Base-by-base conservation (phyloP, 1,140 invertebrate genomes). In the Drosophila truncata region DNA sequence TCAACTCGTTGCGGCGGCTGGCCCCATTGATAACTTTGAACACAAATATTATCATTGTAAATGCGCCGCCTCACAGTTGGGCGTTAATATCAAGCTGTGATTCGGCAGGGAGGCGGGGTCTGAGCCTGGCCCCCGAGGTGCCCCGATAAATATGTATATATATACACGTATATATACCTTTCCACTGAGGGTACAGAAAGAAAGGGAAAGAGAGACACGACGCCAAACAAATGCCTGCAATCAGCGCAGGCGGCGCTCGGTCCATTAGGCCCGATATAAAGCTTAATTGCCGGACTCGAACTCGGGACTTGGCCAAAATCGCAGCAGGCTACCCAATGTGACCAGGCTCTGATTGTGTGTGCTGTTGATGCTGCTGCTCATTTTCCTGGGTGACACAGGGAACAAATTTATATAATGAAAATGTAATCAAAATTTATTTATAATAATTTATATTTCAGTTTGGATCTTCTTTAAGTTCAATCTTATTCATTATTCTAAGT, bases 221-320 rank as follows among this genome's bases (percentile, higher is more conserved):
- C 62, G 86, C 64, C 73, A 87, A 92, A 92, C 91, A 92, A 92
- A 92, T 92, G 80, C 80, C 74, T 74, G 82, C 88, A 92, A 92
- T 92, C 91, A 91, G 88, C 82, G 83, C 85, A 91, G 91, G 91
- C 91, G 91, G 87, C 91, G 83, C 86, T 92, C 74, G 67, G 91
- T 91, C 91, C 91, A 92, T 92, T 92, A 92, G 91, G 84, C 83
- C 81, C 80, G 90, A 92, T 92, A 91, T 91, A 92, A 91, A 86
- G 88, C 91, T 92, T 92, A 92, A 92, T 92, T 92, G 91, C 90
- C 79, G 73, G 79, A 76, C 83, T 54, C 31, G 33, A 35, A 54
- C 52, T 37, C 52, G 52, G 65, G 79, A 74, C 83, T 87, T 63
- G 75, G 84, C 71, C 65, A 91, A 82, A 70, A 63, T 80, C 82